phyloP scores from a whole-genome alignment of 1,140 invertebrate genomes.

The Melitaea cinxia region DNA sequence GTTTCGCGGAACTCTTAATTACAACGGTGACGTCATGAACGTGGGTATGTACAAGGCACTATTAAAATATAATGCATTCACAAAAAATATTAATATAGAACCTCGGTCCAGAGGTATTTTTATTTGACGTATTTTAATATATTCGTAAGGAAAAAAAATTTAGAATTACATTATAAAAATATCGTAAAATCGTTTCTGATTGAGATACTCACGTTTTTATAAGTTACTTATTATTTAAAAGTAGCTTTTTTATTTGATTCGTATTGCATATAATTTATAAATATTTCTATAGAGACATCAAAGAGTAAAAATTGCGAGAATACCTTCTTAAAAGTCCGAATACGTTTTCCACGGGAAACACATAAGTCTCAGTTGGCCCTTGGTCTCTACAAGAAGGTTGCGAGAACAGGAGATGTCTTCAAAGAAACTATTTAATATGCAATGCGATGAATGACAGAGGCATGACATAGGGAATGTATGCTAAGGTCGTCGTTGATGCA shows the following conservation, averaged over 20 bases:
- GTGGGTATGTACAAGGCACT: neutral
- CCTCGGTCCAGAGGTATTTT: neutral
- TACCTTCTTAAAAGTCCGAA: slow-evolving; percentile 24
- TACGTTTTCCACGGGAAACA: slow-evolving; percentile 30
- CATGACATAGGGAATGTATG: slow-evolving; percentile 41
- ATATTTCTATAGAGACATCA: neutral
- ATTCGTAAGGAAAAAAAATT: too few species aligned
- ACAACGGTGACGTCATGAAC: slow-evolving; percentile 42
- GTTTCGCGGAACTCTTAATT: slow-evolving; percentile 55
- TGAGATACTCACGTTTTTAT: too few species aligned
- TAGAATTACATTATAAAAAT: too few species aligned
- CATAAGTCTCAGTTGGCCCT: slow-evolving; percentile 12
- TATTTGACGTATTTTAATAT: too few species aligned
- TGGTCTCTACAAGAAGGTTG: slow-evolving; percentile 35
- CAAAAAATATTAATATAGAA: neutral
- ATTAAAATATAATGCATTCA: neutral
- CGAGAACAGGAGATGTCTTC: slow-evolving; percentile 34
- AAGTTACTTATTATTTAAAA: too few species aligned
- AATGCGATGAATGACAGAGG: slow-evolving; percentile 36
- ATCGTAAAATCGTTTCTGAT: too few species aligned
- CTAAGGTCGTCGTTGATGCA: slow-evolving; percentile 33
- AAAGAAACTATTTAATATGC: slow-evolving; percentile 49
- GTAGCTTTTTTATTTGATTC: neutral
- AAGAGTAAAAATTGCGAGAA: slow-evolving; percentile 7
- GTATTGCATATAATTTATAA: neutral